These are phyloP conservation scores for Turritopsis dohrnii DNA, from an alignment of 30 jellyfish, hydroid and myxozoan species.

Conservation along the genomic window DNA sequence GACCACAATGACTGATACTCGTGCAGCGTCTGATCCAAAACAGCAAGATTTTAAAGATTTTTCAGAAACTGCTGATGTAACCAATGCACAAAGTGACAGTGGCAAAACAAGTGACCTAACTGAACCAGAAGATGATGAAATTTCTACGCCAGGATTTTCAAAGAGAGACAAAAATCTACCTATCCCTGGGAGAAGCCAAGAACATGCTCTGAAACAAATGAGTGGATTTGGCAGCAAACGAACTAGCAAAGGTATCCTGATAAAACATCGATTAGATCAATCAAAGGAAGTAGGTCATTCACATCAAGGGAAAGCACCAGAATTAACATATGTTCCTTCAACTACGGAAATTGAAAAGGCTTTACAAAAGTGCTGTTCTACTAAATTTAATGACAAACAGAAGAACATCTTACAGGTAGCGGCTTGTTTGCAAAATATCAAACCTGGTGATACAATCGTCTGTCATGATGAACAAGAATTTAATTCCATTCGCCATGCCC, in stretches of 20 bases:
- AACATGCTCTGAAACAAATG: neutral
- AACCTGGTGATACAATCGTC: neutral
- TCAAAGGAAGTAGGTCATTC: neutral
- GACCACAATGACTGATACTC: neutral
- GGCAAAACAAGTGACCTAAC: too few species aligned
- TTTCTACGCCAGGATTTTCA: too few species aligned
- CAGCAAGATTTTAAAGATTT: too few species aligned
- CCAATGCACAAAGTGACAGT: neutral
- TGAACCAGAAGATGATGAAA: too few species aligned
- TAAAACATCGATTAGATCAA: neutral
- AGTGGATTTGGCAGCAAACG: neutral
- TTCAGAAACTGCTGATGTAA: neutral
- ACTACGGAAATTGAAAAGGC: neutral
- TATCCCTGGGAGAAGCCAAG: neutral
- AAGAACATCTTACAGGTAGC: neutral
- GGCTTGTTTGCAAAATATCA: neutral
- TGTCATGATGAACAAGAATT: neutral
- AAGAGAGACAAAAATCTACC: neutral
- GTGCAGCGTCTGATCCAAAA: neutral
- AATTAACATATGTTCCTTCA: neutral
- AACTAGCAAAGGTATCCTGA: neutral
- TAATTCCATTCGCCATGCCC: neutral
- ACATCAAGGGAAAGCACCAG: neutral
- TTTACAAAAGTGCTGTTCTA: neutral
- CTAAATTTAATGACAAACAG: neutral